phyloP scores from a whole-genome alignment of 1,140 invertebrate species.

The Antheraea pernyi region DNA sequence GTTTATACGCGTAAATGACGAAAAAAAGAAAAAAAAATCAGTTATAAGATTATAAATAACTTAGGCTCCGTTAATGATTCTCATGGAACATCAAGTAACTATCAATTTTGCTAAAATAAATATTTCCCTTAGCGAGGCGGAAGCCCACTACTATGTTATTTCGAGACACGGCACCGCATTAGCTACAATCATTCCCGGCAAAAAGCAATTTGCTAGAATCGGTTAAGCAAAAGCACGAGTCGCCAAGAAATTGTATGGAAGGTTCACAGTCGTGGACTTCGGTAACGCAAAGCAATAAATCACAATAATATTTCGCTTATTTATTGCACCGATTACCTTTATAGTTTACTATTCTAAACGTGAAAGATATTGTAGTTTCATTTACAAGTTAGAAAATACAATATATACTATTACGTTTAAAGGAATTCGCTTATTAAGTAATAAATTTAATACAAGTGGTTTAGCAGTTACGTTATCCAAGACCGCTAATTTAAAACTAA shows the following conservation, averaged over 20 bases:
- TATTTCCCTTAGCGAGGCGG: conserved; percentile 58
- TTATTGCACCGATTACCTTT: too few relatives aligned
- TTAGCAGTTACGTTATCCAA: too few relatives aligned
- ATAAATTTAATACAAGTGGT: too few relatives aligned
- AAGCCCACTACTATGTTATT: conserved; percentile 58
- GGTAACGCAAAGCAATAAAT: conserved; percentile 57
- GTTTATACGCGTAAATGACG: too few relatives aligned
- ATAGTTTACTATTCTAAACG: too few relatives aligned
- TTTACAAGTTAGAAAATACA: too few relatives aligned
- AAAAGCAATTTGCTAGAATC: conserved; percentile 61
- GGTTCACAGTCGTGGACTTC: conserved; percentile 39
- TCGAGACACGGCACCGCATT: conserved; percentile 51
- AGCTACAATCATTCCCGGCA: conserved; percentile 59
- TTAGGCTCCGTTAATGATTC: conserved; percentile 49
- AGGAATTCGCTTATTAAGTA: too few relatives aligned
- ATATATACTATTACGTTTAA: too few relatives aligned
- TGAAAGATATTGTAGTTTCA: not conserved
- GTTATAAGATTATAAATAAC: conserved; percentile 23
- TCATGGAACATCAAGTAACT: conserved; percentile 39
- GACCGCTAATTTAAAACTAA: too few relatives aligned
- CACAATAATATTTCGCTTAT: conserved; percentile 43
- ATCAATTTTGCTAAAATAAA: conserved; percentile 69
- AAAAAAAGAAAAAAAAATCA: too few relatives aligned
- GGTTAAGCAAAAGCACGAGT: conserved; percentile 51
- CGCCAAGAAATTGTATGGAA: conserved; percentile 48